Evolutionary conservation across 2,888 invertebrate species (phyloP).

Genomic region (Oligia strigilis): DNA sequence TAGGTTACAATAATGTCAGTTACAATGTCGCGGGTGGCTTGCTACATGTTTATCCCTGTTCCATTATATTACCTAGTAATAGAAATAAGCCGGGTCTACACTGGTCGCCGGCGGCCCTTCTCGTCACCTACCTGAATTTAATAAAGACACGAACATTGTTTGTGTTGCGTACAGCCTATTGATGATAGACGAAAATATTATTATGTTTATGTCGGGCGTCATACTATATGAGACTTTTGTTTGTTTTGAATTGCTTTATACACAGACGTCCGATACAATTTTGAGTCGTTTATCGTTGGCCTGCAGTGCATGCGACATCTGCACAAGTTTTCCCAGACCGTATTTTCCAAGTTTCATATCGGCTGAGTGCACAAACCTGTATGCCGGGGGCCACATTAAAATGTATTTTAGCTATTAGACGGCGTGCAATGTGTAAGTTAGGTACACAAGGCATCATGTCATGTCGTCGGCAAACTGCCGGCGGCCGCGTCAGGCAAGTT

Average conservation of each 20-base stretch:
- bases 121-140: slow-evolving; percentile 54
- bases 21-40: slow-evolving; percentile 36
- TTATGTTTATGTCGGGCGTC: slow-evolving; percentile 21
- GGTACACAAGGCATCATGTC: slow-evolving; percentile 38
- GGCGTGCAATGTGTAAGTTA: slow-evolving; percentile 34
- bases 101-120: slow-evolving; percentile 38
- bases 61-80: slow-evolving; percentile 49
- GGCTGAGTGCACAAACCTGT: slow-evolving; percentile 29
- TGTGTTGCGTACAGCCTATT: slow-evolving; percentile 44
- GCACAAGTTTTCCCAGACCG: slow-evolving; percentile 16
- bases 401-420: slow-evolving; percentile 44
- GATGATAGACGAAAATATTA: slow-evolving; percentile 45
- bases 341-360: slow-evolving; percentile 35
- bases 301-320: slow-evolving; percentile 36
- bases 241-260: slow-evolving; percentile 11
- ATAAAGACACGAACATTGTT: slow-evolving; percentile 55
- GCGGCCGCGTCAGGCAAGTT: slow-evolving; percentile 42
- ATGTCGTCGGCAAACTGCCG: slow-evolving; percentile 39
- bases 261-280: slow-evolving; percentile 33
- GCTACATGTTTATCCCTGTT: slow-evolving; percentile 59
- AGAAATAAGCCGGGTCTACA: slow-evolving; percentile 45
- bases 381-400: slow-evolving; percentile 40
- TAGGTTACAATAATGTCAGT: slow-evolving; percentile 52
- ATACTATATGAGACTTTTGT: slow-evolving; percentile 2
- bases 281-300: slow-evolving; percentile 30